Evolutionary conservation across 2,888 invertebrate species (phyloP), one percentile per base, ranked within the genome.

Genomic region (Nasonia oneida): DNA sequence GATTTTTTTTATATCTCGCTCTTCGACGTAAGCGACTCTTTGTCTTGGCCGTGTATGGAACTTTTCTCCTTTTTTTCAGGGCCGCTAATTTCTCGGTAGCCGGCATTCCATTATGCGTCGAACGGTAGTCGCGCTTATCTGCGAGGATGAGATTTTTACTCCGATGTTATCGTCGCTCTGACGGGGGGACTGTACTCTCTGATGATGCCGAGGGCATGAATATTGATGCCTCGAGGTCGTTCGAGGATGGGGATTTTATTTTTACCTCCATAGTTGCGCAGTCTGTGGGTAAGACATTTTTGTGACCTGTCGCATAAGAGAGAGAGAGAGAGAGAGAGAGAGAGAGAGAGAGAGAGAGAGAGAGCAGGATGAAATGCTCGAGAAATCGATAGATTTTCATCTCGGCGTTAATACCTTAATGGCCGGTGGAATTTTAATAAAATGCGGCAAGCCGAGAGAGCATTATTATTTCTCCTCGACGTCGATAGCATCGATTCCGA

Each of bases 161-260:
- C 8, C 47, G 47, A 61, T 61, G n/a, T 8, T 61, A 61, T 61
- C 33, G 39, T 23, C 61, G 6, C 23, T 29, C 29, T 5, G 1
- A 3, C 10, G 23, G n/a, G 61, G 61, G 2, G 4, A 23, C 23
- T 10, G 18, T 15, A 23, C 50, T 70, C n/a, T 15, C 53, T 8
- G 5, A 5, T 2, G 78, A 10, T n/a, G 70, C 64, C n/a, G 64
- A 5, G 10, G 23, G 18, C 73, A 64, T 81, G 75, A 81, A 81
- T 75, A 81, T 81, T 81, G 81, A 81, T 75, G 81, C 64, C 47
- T 33, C 47, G 53, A 81, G 81, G 64, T 75, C 81, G 75, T 37
- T 33, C 29, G 33, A 37, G n/a, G 23, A n/a, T 57, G n/a, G 71
- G 15, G 70, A 53, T 50, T 29, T 15, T 78, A 64, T 15, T 67